phyloP scores from a whole-genome alignment of 2,797 vertebrate species.

The Zenarchopterus dispar region DNA sequence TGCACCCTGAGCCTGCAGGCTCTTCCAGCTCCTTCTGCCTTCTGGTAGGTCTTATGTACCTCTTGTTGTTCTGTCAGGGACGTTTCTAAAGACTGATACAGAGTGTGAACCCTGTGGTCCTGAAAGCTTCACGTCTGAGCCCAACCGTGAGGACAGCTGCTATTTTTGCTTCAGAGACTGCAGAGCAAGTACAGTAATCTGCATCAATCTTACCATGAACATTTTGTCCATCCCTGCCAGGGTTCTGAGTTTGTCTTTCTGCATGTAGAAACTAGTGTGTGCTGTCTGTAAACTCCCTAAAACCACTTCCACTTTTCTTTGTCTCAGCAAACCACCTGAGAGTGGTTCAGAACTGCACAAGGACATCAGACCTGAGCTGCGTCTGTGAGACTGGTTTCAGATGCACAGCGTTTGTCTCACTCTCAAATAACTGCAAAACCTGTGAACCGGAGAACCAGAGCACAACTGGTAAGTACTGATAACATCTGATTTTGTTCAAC shows the following conservation, averaged over 20 bases:
- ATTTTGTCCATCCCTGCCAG: background rate
- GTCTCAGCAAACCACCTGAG: constrained; percentile 48
- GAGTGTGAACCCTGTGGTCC: constrained; percentile 46
- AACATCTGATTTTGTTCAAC: background rate
- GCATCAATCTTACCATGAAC: constrained; percentile 1
- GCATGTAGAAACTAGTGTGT: background rate
- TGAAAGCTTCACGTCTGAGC: constrained; percentile 28
- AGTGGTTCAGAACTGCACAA: constrained; percentile 54
- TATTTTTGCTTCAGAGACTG: constrained; percentile 61
- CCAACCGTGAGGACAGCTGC: constrained; percentile 47
- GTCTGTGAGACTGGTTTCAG: constrained; percentile 42
- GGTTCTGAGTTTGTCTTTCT: background rate
- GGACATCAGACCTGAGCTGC: constrained; percentile 42
- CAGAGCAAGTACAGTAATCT: constrained; percentile 48
- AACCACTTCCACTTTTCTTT: constrained; percentile 8
- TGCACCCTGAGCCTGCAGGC: constrained; percentile 2
- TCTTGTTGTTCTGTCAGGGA: constrained; percentile 52
- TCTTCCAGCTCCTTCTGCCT: constrained; percentile 8
- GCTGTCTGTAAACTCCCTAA: background rate
- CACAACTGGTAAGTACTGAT: constrained; percentile 45
- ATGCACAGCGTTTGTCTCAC: rapidly evolving
- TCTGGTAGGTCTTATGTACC: constrained; percentile 37
- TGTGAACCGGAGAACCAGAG: constrained; percentile 33
- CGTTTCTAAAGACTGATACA: constrained; percentile 22
- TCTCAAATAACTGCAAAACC: constrained; percentile 26